Evolutionary conservation across 2,888 invertebrate genomes (phyloP).

Genomic region (Hetaerina titia): DNA sequence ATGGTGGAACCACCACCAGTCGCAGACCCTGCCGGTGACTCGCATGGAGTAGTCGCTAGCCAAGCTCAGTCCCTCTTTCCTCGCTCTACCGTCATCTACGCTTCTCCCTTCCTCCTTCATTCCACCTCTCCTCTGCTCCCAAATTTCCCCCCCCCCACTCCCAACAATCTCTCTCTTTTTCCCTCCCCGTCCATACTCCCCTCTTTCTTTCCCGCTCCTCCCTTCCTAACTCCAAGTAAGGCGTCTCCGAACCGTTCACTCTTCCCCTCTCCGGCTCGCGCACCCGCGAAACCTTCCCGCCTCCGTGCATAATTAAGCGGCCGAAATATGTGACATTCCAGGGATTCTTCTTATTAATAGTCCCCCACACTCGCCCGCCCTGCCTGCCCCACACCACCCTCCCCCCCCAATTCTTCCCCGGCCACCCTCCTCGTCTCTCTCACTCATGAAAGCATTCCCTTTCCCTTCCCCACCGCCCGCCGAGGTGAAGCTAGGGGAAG

Average conservation of each 20-base stretch:
- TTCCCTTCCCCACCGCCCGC: neutral
- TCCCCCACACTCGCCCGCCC: neutral
- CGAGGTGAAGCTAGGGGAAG: neutral
- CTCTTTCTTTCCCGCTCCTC: neutral
- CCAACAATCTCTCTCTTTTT: neutral
- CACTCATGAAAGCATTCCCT: neutral
- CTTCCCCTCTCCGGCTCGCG: neutral
- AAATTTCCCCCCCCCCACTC: neutral
- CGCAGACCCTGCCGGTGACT: too few relatives aligned
- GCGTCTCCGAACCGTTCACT: neutral
- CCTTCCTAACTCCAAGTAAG: neutral
- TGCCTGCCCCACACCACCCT: neutral
- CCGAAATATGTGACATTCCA: constrained; percentile 60
- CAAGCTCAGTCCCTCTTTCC: too few relatives aligned
- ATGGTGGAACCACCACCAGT: too few relatives aligned
- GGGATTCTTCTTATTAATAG: constrained; percentile 59
- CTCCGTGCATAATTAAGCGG: constrained; percentile 56
- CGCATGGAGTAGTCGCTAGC: too few relatives aligned
- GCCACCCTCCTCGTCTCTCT: neutral
- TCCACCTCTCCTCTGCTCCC: neutral
- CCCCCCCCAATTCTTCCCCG: too few relatives aligned
- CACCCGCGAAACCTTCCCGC: constrained; percentile 11
- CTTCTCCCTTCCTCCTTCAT: neutral
- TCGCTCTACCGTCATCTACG: neutral
- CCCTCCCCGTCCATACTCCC: neutral